A percentile compares a stretch with the other conserved stretches of the same genome.
phyloP scores from a whole-genome alignment of 2,113 vertebrate genomes.

The Gadus macrocephalus region DNA sequence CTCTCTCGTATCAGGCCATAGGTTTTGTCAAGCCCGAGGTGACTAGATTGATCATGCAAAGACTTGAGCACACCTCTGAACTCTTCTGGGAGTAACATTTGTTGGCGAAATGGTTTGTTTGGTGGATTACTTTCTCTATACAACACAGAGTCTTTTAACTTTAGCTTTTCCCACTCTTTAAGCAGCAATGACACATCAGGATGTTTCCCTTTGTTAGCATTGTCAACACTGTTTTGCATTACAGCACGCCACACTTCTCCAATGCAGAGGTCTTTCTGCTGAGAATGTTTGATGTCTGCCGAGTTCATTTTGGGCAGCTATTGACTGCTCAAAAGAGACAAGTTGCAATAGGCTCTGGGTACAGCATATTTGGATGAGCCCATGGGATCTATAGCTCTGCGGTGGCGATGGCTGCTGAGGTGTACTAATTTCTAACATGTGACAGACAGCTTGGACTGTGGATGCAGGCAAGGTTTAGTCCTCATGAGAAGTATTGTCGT shows the following conservation, averaged over 20 bases:
- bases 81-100: slow-evolving; percentile 13
- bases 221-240: neutral
- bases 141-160: neutral
- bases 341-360: neutral
- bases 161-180: slow-evolving; percentile 12
- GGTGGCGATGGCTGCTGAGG: neutral
- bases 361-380: neutral
- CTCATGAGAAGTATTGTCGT: too few species aligned
- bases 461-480: too few species aligned
- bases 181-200: slow-evolving; percentile 4
- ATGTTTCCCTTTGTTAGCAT: slow-evolving; percentile 5
- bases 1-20: slow-evolving; percentile 10
- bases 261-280: slow-evolving; percentile 10
- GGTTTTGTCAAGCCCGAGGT: neutral
- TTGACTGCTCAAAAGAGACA: slow-evolving; percentile 6
- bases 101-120: slow-evolving; percentile 5
- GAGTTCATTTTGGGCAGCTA: neutral
- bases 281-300: slow-evolving; percentile 6
- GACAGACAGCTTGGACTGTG: too few species aligned
- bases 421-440: too few species aligned
- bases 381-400: neutral
- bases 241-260: slow-evolving; percentile 15
- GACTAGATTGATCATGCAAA: slow-evolving; percentile 10
- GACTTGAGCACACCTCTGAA: slow-evolving; percentile 13
- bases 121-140: slow-evolving; percentile 1